phyloP scores from a whole-genome alignment of 2,888 invertebrate genomes.

The Thymelicus lineola region DNA sequence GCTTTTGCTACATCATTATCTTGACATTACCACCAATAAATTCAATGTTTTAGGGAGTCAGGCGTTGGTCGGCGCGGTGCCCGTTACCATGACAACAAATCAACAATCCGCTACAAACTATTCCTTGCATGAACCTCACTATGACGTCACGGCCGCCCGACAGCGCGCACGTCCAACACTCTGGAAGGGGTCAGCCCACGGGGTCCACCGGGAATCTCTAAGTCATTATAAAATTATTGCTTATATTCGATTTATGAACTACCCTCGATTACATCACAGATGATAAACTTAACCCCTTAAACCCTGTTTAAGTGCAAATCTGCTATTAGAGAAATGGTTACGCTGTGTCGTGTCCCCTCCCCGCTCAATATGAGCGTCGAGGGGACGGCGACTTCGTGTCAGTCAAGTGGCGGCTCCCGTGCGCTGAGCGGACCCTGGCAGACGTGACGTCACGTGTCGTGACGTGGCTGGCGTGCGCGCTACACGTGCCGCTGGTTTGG shows the following conservation, averaged over 20 bases:
- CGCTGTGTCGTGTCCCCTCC: too few relatives aligned
- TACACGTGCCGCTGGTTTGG: constrained; percentile 77
- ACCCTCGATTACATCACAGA: constrained; percentile 4
- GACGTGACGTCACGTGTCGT: neutral
- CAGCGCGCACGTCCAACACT: neutral
- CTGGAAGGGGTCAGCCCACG: neutral
- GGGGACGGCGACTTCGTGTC: neutral
- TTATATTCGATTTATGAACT: neutral
- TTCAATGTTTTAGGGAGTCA: too few relatives aligned
- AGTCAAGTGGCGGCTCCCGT: neutral
- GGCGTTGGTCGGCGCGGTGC: too few relatives aligned
- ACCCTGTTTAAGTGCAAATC: neutral
- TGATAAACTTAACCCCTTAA: constrained; percentile 7
- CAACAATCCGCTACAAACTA: constrained; percentile 16
- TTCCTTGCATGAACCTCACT: constrained; percentile 29
- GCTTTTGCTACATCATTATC: too few relatives aligned
- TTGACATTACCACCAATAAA: too few relatives aligned
- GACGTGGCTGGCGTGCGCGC: constrained; percentile 24
- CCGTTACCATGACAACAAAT: constrained; percentile 5
- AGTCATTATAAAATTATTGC: neutral
- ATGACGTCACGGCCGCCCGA: constrained; percentile 16
- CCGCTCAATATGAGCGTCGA: too few relatives aligned
- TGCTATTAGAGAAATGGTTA: neutral
- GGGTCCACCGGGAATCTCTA: too few relatives aligned
- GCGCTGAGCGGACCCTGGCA: constrained; percentile 15